Conservation (phyloP, 2,113 vertebrate species). For the Rhizomys pruinosus region DNA sequence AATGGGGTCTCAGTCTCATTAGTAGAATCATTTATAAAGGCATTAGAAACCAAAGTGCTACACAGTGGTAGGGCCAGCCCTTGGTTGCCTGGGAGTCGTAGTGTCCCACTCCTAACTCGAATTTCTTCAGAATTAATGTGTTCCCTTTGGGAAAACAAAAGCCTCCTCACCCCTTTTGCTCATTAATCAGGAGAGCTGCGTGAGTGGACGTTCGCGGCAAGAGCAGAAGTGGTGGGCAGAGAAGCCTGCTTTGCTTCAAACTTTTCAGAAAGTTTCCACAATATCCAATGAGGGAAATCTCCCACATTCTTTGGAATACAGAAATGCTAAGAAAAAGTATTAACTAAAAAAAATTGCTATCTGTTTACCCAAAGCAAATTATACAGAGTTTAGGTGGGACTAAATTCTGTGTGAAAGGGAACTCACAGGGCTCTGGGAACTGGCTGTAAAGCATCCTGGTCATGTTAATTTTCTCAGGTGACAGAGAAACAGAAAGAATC, state of each 20-base stretch:
- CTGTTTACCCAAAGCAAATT: neutral
- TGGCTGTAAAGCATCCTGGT: neutral
- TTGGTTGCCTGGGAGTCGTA: neutral
- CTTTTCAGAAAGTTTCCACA: neutral
- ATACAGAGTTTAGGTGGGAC: neutral
- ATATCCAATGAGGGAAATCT: neutral
- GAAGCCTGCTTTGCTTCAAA: neutral
- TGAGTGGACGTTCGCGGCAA: neutral
- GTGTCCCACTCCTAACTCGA: neutral
- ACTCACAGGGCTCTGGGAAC: neutral
- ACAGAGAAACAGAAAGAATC: neutral
- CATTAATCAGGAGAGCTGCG: neutral
- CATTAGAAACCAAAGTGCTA: neutral
- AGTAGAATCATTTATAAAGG: constrained; percentile 24
- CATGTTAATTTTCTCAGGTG: neutral
- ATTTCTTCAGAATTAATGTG: neutral
- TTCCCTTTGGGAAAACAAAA: neutral
- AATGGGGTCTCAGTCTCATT: neutral
- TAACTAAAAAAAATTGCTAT: constrained; percentile 4
- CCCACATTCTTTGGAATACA: constrained; percentile 9
- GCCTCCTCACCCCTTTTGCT: neutral
- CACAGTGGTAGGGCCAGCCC: neutral
- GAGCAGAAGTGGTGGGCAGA: neutral
- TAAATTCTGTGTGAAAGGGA: neutral
- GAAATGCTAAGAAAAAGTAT: neutral